Evolutionary conservation across 2,888 invertebrate species (phyloP), one percentile per base, ranked within the genome.

Genomic region (Caenorhabditis japonica): DNA sequence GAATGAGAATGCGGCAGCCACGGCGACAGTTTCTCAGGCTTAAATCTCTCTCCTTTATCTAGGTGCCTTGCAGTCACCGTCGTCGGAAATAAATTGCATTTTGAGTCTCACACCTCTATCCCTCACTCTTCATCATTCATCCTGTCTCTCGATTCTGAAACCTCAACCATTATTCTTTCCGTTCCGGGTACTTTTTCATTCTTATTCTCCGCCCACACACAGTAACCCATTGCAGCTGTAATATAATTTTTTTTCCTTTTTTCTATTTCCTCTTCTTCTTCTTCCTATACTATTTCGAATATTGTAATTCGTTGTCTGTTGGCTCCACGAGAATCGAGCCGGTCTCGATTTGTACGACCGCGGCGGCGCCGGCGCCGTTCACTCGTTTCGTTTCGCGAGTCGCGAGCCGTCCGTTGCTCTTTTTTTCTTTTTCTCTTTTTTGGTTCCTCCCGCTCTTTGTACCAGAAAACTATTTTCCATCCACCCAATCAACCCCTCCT

Each of bases 141-240:
- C 15, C 15, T 8, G 36, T n/a, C n/a, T n/a, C n/a, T n/a, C n/a
- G n/a, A n/a, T n/a, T n/a, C n/a, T n/a, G n/a, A n/a, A 10, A 27
- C 43, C 33, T 51, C 33, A 30, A 36, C 46, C 47, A 27, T 53
- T 53, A 52, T 52, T 62, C 46, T 44, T 51, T 51, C 51, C 19
- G 17, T 1, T 53, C 23, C 64, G 64, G 64, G 64, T 64, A 64
- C 47, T 41, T 36, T n/a, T 33, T 38, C 44, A 55, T 38, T 44
- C 27, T 55, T 53, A 15, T 47, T 38, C 38, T 30, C 19, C 25
- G 10, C 15, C 41, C 46, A 34, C 17, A 19, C 23, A 38, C 34
- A 41, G 17, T 55, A 55, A 55, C 55, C 44, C 34, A 39, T 49
- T 27, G 38, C 39, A 47, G 23, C 64, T 64, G 64, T 64, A 64